Base-by-base conservation (phyloP, 2,113 vertebrate genomes). In the Eurypyga helias region DNA sequence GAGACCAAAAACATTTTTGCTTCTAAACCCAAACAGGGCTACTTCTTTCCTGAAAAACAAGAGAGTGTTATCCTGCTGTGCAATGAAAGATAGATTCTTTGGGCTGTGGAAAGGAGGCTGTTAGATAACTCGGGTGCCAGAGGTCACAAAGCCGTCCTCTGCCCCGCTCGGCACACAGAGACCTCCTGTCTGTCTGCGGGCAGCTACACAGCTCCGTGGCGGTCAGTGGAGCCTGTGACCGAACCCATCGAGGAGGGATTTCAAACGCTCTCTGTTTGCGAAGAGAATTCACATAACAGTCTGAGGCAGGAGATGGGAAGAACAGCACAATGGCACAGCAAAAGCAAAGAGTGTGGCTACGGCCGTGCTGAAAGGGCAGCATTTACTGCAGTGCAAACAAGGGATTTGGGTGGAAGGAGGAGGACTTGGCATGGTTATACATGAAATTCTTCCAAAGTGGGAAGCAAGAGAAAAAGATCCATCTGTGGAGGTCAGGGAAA, bases 21-120 rank as follows among this genome's bases (percentile, higher is more conserved):
- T 77, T 93, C 93, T 71, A 70, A 87, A 83, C 14, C 28, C 51
- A 88, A 94, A 87, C 29, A 87, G 46, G 43, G 36, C 45, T 49
- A 28, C 17, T 76, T 66, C 57, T 84, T 95, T 85, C n/a, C n/a
- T 65, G 70, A 73, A 79, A 78, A 79, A 96, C 81, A 96, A 92
- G 41, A 15, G 54, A 61, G 45, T 69, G 61, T 77, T 94, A 87
- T 69, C 90, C 51, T 89, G 34, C 55, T 78, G 38, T 41, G 43
- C n/a, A 58, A 77, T 96, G 52, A 95, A 97, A 83, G 71, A 86
- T 67, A 8, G 5, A 46, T 96, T 94, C 26, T 96, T 76, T 4
- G 3, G 26, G 28, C 60, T 93, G 46, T 92, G 36, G 83, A 95
- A 91, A 73, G 62, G 55, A 88, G 55, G 24, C 62, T 85, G 92